Conservation (phyloP, 2,797 vertebrate species). For the Phoebastria nigripes region DNA sequence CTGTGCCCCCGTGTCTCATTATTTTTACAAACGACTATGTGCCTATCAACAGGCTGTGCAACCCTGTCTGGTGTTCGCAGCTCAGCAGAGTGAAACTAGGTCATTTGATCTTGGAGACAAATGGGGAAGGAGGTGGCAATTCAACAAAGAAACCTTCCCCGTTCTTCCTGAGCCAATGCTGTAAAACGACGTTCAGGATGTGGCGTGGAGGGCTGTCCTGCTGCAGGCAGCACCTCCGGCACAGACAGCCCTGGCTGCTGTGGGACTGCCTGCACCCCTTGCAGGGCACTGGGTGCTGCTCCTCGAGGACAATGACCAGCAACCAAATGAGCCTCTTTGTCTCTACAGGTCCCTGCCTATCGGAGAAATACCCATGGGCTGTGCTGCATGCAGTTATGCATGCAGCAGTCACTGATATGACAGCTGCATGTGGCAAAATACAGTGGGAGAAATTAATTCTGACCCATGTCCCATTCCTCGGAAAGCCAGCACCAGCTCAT, state of each 20-base stretch:
- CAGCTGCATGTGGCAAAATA: not conserved
- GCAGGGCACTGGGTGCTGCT: not conserved
- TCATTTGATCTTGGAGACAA: not conserved
- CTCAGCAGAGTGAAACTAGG: not conserved
- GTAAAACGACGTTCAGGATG: accelerated
- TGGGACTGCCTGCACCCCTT: not conserved
- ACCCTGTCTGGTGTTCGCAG: not conserved
- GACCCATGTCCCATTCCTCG: not conserved
- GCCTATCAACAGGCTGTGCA: not conserved
- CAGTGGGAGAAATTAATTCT: not conserved
- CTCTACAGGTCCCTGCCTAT: not conserved
- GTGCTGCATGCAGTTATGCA: not conserved
- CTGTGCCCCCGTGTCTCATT: not conserved
- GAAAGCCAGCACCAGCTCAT: not conserved
- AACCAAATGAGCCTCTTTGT: not conserved
- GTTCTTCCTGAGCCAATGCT: not conserved
- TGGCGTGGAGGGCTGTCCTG: not conserved
- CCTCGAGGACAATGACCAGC: not conserved
- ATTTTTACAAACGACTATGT: not conserved
- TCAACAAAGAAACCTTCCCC: not conserved
- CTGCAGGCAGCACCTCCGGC: not conserved
- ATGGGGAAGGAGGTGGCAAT: not conserved
- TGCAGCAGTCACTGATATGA: not conserved
- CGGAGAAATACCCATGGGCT: not conserved
- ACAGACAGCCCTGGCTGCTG: not conserved